Base-by-base conservation (phyloP, 1,140 invertebrate species). In the Drosophila orena region DNA sequence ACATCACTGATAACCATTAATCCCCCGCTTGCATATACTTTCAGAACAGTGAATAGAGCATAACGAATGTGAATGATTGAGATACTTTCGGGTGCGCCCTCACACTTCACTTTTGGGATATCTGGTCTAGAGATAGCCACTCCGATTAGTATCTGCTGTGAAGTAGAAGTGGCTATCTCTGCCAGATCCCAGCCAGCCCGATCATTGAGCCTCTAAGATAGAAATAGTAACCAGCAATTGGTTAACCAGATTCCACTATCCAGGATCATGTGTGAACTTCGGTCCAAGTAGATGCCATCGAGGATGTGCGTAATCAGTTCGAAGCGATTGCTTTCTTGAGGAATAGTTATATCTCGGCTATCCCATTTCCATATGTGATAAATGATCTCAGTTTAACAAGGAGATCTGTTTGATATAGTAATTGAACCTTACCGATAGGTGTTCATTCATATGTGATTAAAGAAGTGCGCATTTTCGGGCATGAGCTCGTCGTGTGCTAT, bases 241-340 rank as follows among this genome's bases (percentile, higher is more conserved):
- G 77, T 78, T 68, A 81, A 81, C 64, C 81, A 75, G 81, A 85
- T 76, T 75, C 42, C 37, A 17, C 46, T 81, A 88, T 86, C 81
- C 50, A 3, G 24, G 15, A 86, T 77, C 81, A 73, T 73, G 47
- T 80, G 72, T 61, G 65, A 79, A 79, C 76, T 84, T 84, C 14
- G 66, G 64, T 12, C 35, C 17, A 10, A 56, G 65, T 24, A 49
- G 66, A 70, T 66, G 24, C 24, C 27, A 47, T 34, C 1, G 17
- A 4, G n/a, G 52, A 56, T 47, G 40, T 52, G n/a, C n/a, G 50
- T 69, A 70, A 71, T 71, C 52, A 71, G 27, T 17, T 14, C 7
- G 3, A 6, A n/a, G 43, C 34, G 68, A 71, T 70, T 71, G 65
- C 27, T 40, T 70, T 71, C 27, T 71, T 12, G 24, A 12, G 52